Base-by-base conservation (phyloP, 1,140 invertebrate genomes). In the Andricus grossulariae region DNA sequence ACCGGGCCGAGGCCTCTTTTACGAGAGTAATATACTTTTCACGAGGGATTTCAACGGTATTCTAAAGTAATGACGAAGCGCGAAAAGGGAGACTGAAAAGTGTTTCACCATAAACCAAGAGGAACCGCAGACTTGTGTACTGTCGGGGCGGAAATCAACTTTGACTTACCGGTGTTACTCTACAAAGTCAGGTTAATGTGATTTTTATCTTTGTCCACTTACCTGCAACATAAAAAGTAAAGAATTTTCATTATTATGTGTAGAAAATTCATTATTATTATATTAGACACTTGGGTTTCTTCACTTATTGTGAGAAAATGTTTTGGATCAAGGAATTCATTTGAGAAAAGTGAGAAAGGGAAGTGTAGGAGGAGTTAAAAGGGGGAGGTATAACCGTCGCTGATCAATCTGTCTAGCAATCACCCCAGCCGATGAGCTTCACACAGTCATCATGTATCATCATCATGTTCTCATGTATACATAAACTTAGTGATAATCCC, bases 201-300 rank as follows among this genome's bases (percentile, higher is more conserved):
- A 75, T 77, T 19, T 77, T 52, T 79, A 73, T 45, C 21, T 75
- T 73, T 74, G 12, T 72, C 60, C 49, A 83, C 83, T 89, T 85
- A 89, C 85, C 83, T 86, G 87, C 75, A 86, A 86, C 84, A 81
- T 57, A 88, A 79, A n/a, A 82, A 84, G 77, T 76, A 12, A 11
- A 39, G 32, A 66, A n/a, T 8, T 16, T 15, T 45, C 10, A 11
- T 45, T 45, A 45, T 45, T 45, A 11, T 45, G 39, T 0, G 10
- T 11, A 45, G 10, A 45, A 10, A 11, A 11, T 10, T 45, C 10
- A 45, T 45, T 45, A 45, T 45, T 45, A 45, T 45, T 45, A 45
- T 45, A 11, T 45, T 10, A 45, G 6, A 45, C 10, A 45, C 10
- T 45, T 45, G 39, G 39, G 39, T 1, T 32, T 32, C 25, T 32